Base-by-base conservation (phyloP, 64 coral and sea anemone genomes). In the Dendrophyllia cribrosa region DNA sequence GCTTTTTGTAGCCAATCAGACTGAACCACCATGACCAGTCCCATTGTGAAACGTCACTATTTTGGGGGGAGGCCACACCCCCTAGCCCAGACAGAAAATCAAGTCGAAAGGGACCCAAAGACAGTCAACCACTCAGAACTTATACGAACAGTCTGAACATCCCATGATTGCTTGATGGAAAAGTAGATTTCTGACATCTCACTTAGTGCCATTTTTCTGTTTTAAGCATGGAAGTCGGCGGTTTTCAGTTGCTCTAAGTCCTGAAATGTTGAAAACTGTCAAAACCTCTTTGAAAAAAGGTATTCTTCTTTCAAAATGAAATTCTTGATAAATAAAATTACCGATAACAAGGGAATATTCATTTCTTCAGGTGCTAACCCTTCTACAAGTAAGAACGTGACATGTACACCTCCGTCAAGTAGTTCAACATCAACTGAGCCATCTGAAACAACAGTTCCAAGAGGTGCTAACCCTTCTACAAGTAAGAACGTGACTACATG, bases 371-470 rank as follows among this genome's bases (percentile, higher is more conserved):
- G 66, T 69, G 66, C 66, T 69, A 69, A 69, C 66, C n/a, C 26
- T 69, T 0, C 66, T 69, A 23, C n/a, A 69, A 69, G 26, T 11
- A 69, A 69, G 3, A 69, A 69, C 66, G 26, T 69, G 26, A 7
- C 66, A 69, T 10, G 66, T 24, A 24, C 66, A 69, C 21, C 66
- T 64, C 20, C 61, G 9, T 69, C 66, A 69, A 69, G 66, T 23
- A 69, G 19, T 69, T 69, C 66, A 69, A 69, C n/a, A 69, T 69
- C 66, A 69, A 34, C 66, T 69, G 70, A 72, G 9, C 70, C 70
- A 72, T 44, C 70, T 72, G 70, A 72, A 72, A 72, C 70, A 72
- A 47, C 72, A 49, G 72, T 48, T 43, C 76, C 76, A 79, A 24
- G 19, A 79, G 66, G 66, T 70, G 66, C 66, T 24, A 70, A 70